These are phyloP conservation scores for Aphaenogaster floridana DNA, from an alignment of 1,140 invertebrate genomes.

Conservation along the genomic window DNA sequence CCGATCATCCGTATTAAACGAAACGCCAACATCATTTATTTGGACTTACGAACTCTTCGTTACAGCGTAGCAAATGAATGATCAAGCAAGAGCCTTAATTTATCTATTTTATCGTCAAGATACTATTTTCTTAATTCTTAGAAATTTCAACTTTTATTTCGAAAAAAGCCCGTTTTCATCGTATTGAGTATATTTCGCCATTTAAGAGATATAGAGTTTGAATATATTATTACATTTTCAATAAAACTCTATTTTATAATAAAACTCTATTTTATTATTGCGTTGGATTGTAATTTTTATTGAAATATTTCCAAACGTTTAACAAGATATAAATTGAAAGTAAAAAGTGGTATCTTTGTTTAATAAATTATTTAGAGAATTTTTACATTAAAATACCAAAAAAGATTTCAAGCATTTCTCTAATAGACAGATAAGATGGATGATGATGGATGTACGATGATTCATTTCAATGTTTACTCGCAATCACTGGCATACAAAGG, in stretches of 20 bases:
- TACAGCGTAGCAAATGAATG: conserved; percentile 27
- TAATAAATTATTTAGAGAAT: not conserved
- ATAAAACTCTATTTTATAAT: not conserved
- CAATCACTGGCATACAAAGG: not conserved
- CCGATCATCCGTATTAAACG: conserved; percentile 60
- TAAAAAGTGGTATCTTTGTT: not conserved
- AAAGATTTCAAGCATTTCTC: not conserved
- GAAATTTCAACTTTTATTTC: not conserved
- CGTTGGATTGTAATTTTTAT: not conserved
- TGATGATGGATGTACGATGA: not conserved
- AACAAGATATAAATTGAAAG: not conserved
- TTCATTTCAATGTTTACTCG: not conserved
- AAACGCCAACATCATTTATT: conserved; percentile 33
- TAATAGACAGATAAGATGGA: not conserved
- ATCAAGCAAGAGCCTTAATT: conserved; percentile 14
- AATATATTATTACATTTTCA: not conserved
- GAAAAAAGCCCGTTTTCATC: not conserved
- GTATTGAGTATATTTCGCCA: not conserved
- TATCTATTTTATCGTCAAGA: conserved; percentile 6
- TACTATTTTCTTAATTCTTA: conserved; percentile 16
- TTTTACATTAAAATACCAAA: not conserved
- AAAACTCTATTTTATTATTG: not conserved
- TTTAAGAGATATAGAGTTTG: not conserved
- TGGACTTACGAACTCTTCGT: not conserved
- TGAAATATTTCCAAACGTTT: not conserved